Base-by-base conservation (phyloP, 1,140 invertebrate species). In the Aplysia californica region DNA sequence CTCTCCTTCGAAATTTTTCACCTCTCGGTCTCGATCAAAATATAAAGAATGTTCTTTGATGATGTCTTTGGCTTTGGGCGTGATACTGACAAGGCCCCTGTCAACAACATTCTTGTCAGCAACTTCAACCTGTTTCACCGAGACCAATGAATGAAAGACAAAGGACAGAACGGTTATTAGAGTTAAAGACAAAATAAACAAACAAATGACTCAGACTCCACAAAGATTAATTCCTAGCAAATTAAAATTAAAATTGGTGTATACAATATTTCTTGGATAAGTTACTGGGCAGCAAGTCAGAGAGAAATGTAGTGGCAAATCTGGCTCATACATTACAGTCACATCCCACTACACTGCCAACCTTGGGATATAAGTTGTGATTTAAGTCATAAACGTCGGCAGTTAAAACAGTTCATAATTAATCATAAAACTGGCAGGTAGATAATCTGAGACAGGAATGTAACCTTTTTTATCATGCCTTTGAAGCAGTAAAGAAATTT, bases 31-130 rank as follows among this genome's bases (percentile, higher is more conserved):
- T 81, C 80, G 74, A 33, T 93, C 92, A 86, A 93, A 93, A 88
- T 94, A 96, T 0, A 92, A 91, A 55, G 92, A 91, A 89, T 95
- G 92, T 86, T 96, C 93, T 73, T 92, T 91, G 70, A 96, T 80
- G 76, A 97, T 95, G 79, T 96, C 94, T 83, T 92, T 92, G 20
- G 91, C 89, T 81, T 92, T 92, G 1, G 93, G 91, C 65, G 92
- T 91, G 82, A 93, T 91, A 4, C 90, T 90, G 0, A 96, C 92
- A 72, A 97, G 90, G 79, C 92, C 92, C 84, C 94, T 90, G 64
- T 93, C 91, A 70, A 93, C 91, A 23, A 96, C 94, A 89, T 92
- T 93, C 38, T 61, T 74, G 38, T 74, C 71, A 33, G 64, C 5
- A 33, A 29, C 50, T 61, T 64, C 35, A 15, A 41, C 39, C 66